Conservation (phyloP, 2,888 invertebrate genomes). For the Piscicola geometra region DNA sequence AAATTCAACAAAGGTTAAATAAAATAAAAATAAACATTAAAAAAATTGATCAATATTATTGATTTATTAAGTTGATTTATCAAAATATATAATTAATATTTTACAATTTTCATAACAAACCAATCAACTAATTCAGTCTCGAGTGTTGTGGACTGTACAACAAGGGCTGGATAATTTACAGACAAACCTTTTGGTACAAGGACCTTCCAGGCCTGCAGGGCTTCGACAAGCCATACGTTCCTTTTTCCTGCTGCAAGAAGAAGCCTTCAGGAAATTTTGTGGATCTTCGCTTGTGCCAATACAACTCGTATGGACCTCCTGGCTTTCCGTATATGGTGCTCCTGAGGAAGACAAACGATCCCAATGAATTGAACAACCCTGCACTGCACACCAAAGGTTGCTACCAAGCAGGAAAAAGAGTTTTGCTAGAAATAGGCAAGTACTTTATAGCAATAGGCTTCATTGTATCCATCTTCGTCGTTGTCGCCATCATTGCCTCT, state of each 20-base stretch:
- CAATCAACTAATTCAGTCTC: too few species aligned
- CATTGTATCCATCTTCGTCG: conserved; percentile 30
- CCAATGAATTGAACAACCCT: not conserved
- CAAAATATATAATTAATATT: conserved; percentile 2
- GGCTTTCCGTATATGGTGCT: conserved; percentile 12
- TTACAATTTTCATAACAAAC: not conserved
- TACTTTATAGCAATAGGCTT: conserved; percentile 38
- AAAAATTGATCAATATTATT: conserved; percentile 9
- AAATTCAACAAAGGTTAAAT: conserved; percentile 35
- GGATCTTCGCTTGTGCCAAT: conserved; percentile 29
- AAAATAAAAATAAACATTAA: not conserved
- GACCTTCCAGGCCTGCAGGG: conserved; percentile 36
- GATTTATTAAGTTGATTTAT: not conserved
- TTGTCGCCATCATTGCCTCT: conserved; percentile 18
- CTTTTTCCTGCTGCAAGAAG: conserved; percentile 31
- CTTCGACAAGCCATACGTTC: conserved; percentile 38
- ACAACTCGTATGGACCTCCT: conserved; percentile 27
- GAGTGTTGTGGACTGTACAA: conserved; percentile 34
- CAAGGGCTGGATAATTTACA: conserved; percentile 34
- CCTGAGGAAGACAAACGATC: not conserved
- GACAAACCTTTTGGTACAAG: conserved; percentile 37
- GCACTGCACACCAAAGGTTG: conserved; percentile 28
- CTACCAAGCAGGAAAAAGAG: conserved; percentile 30
- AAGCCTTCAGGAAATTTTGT: not conserved
- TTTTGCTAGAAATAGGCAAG: conserved; percentile 22